Base-by-base conservation (phyloP, 35 echinoderm and acorn worm species). In the Apostichopus parvimensis region DNA sequence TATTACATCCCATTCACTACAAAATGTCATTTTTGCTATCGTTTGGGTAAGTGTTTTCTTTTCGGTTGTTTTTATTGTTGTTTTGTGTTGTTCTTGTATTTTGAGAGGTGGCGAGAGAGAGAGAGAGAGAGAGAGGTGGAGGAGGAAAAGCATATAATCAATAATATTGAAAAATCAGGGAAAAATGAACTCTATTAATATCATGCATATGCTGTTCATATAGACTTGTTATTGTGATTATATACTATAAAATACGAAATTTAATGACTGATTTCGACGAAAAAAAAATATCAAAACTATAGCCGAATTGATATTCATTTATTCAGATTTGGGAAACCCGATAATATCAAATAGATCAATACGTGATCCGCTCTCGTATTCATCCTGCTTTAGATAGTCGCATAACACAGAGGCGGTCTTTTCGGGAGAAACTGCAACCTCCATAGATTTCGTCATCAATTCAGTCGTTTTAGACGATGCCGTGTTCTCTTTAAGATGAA, bases 301-400 rank as follows among this genome's bases (percentile, higher is more conserved):
- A 45, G 34, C 34, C 3, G 34, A 20, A 80, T 80, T 15, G 10
- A 20, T 80, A 80, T 6, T 22, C 23, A 12, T 82, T 82, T 82
- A 55, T 20, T 28, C 24, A 21, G 53, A 22, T 55, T 82, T 23
- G 7, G 54, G 83, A n/a, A 60, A 53, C 9, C 83, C 83, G 14
- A 86, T 86, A 57, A 86, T 65, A 24, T 86, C 83, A 86, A 60
- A 60, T 2, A 56, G n/a, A 86, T 86, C 59, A 60, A 86, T 55
- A 65, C 56, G 83, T 24, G 83, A 53, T n/a, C 83, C 83, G 58
- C 83, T 86, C 56, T 86, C 55, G 53, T 86, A 86, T 55, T 86
- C 18, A 59, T 86, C 83, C 8, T 86, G 53, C 9, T 22, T 23
- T 9, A 86, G 53, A 57, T 11, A 57, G 55, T 61, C 83, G 55